A percentile compares a stretch with the other conserved stretches of the same genome.
phyloP scores from a whole-genome alignment of 2,113 vertebrate species.

The Glaucomys volans region DNA sequence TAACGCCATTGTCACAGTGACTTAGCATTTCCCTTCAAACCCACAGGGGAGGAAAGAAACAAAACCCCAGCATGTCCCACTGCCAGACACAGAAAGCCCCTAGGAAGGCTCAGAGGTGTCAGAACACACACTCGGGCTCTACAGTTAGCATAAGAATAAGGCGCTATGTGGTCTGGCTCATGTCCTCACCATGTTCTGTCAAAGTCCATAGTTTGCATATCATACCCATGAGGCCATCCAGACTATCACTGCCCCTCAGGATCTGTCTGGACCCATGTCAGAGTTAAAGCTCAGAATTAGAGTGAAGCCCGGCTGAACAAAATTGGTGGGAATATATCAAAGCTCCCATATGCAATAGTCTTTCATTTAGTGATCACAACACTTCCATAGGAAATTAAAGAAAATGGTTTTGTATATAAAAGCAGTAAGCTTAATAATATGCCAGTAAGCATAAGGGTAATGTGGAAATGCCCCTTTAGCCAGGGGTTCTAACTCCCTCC shows the following conservation, averaged over 20 bases:
- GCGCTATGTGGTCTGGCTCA: not conserved
- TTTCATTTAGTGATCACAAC: not conserved
- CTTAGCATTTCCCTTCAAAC: conserved; percentile 48
- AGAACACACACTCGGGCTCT: conserved; percentile 7
- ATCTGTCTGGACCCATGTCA: not conserved
- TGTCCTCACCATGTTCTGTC: conserved; percentile 41
- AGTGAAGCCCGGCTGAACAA: not conserved
- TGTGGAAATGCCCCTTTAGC: not conserved
- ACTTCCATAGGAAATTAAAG: not conserved
- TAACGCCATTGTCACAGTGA: not conserved
- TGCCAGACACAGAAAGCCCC: not conserved
- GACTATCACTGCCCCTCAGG: not conserved
- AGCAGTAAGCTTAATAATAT: not conserved
- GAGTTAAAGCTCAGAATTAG: conserved; percentile 8
- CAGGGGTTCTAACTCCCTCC: not conserved
- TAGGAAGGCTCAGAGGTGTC: not conserved
- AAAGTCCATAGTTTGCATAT: conserved; percentile 1
- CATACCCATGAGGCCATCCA: not conserved
- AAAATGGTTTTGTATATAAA: not conserved
- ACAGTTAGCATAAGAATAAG: conserved; percentile 5
- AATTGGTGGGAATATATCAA: not conserved
- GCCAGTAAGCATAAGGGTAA: not conserved
- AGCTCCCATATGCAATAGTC: not conserved
- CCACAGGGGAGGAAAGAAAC: not conserved
- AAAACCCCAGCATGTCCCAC: not conserved